Base-by-base conservation (phyloP, 1,140 invertebrate species). In the Nymphalis io region DNA sequence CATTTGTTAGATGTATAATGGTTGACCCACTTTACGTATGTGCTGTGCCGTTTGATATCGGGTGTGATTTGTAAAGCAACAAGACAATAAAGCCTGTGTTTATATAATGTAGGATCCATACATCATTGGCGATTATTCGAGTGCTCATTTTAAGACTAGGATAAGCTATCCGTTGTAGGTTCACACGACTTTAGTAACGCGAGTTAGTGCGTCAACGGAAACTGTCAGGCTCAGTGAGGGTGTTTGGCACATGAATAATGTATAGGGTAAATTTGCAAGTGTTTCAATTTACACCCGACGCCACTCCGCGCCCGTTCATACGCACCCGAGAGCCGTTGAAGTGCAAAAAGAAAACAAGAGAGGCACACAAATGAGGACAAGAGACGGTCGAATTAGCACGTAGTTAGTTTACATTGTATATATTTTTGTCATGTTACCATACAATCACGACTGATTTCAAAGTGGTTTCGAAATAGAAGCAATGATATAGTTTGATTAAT, bases 191-290 rank as follows among this genome's bases (percentile, higher is more conserved):
- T 75, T 75, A 80, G 76, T 81, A 77, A 78, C 78, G 72, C 70
- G 72, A 82, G 83, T 76, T 79, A 72, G 81, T 80, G 74, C 82
- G 75, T 87, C 81, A 82, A 88, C 81, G 84, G 80, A 84, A 84
- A 85, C 84, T 84, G 83, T 84, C 84, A 82, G 80, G 70, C 76
- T 76, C 68, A 69, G 66, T 80, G 76, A 86, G 87, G 86, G 87
- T 88, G 85, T 89, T 88, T 85, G 84, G 76, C 61, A 75, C 82
- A 90, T 90, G 88, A 89, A 90, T 90, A 90, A 89, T 88, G 86
- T 86, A 89, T 90, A 80, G 87, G 71, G 83, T 87, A 87, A 89
- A 90, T 90, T 90, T 90, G 88, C 87, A 88, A 90, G 87, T 90
- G 86, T 89, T 89, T 90, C 88, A 90, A 90, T 90, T 90, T 90